Conservation (phyloP, 2,797 vertebrate species). For the Nasua narica region DNA sequence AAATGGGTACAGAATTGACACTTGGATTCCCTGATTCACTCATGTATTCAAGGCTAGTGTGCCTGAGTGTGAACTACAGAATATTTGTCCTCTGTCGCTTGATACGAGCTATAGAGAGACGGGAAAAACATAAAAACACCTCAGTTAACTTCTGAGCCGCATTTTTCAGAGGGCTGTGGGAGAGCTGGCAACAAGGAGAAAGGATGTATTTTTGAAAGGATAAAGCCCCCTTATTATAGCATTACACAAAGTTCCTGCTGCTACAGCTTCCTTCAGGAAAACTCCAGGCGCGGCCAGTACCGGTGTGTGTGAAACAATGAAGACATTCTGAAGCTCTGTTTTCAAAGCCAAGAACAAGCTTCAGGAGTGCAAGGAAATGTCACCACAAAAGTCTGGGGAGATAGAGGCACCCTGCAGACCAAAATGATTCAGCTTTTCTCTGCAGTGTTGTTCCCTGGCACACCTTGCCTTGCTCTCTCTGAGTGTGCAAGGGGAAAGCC, state of each 20-base stretch:
- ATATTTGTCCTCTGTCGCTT: background rate
- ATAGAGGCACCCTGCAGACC: background rate
- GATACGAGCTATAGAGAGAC: background rate
- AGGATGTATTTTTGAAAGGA: constrained; percentile 56
- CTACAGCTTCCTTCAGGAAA: constrained; percentile 48
- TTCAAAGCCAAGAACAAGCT: constrained; percentile 32
- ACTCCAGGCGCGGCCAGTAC: background rate
- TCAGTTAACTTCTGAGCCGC: background rate
- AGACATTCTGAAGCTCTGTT: background rate
- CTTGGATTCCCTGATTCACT: background rate
- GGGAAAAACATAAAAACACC: background rate
- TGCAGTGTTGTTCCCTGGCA: accelerated
- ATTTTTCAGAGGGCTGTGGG: constrained; percentile 26
- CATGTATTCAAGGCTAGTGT: background rate
- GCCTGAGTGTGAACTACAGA: background rate
- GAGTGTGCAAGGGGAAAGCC: background rate
- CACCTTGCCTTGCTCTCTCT: background rate
- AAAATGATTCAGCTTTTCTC: background rate
- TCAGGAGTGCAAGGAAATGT: background rate
- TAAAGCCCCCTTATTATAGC: constrained; percentile 46
- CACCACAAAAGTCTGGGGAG: background rate
- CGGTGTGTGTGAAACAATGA: background rate
- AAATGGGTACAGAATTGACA: background rate
- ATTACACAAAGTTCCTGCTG: constrained; percentile 44
- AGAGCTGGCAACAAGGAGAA: constrained; percentile 43